Evolutionary conservation across 2,888 invertebrate genomes (phyloP), one percentile per base, ranked within the genome.

Genomic region (Chloromyia formosa): DNA sequence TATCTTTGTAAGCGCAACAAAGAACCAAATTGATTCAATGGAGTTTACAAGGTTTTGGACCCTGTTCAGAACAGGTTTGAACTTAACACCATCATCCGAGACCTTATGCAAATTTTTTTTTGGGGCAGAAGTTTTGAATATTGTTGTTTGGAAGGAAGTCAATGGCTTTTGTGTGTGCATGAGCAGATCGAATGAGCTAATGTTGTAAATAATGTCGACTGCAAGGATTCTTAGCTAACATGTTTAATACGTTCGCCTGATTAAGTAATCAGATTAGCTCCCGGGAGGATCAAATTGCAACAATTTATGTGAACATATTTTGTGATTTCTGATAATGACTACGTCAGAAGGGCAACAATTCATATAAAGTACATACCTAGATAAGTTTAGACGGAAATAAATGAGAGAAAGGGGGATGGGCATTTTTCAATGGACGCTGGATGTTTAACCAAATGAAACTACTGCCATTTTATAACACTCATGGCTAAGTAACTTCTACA

Each of bases 191-290:
- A 49, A 49, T 35, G 27, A 49, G 49, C 7, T 35, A 35, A 4
- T 35, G 49, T 49, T 49, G 1, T 7, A n/a, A 49, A 49, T n/a
- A 12, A 42, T n/a, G 10, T 49, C 49, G 12, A 3, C 7, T 49
- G 12, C 12, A n/a, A 49, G 49, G 49, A 7, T 49, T 49, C 49
- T 49, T 35, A 35, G 7, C 27, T 35, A 35, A 35, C 27, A 7
- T 2, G 27, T 35, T 35, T 35, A 7, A 35, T 35, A 35, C 7
- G 10, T 49, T 1, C 49, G 16, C 49, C 16, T 49, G 49, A 49
- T n/a, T 60, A 23, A 60, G n/a, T 23, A 60, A 27, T 60, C 10
- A 27, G 22, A 27, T 60, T 22, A 23, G 60, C 60, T 60, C 60
- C 27, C 60, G 60, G 20, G 60, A 23, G 22, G 60, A 60, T 60